phyloP scores from a whole-genome alignment of 2,797 vertebrate species.

The Danio tinwini region DNA sequence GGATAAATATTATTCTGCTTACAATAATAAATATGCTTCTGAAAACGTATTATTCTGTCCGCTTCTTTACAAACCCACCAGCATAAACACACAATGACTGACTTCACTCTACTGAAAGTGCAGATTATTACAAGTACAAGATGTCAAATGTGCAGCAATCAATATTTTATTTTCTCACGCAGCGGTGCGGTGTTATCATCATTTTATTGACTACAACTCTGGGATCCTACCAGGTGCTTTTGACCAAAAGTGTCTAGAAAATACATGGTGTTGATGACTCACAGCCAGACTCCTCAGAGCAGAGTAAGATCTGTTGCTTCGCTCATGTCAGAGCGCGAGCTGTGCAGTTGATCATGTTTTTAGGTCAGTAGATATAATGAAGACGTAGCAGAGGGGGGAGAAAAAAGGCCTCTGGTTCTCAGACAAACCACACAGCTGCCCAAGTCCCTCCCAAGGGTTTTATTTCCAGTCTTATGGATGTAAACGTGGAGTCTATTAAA shows the following conservation, averaged over 20 bases:
- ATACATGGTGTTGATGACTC: background rate
- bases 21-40: too few species aligned
- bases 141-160: background rate
- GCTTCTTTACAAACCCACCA: background rate
- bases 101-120: slow-evolving; percentile 5
- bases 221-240: slow-evolving; percentile 4
- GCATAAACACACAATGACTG: background rate
- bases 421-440: slow-evolving; percentile 17
- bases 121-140: background rate
- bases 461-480: slow-evolving; percentile 58
- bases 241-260: slow-evolving; percentile 28
- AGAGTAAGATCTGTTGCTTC: slow-evolving; percentile 10
- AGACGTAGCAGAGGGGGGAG: background rate
- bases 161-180: slow-evolving; percentile 1
- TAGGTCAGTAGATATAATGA: slow-evolving; percentile 13
- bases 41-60: too few species aligned
- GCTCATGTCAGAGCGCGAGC: slow-evolving; percentile 8
- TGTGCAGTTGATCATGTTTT: slow-evolving; percentile 8
- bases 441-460: slow-evolving; percentile 48
- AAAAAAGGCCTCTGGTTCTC: background rate
- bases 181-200: background rate
- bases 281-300: background rate
- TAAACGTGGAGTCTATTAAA: slow-evolving; percentile 62
- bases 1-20: background rate
- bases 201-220: slow-evolving; percentile 1